Conservation (phyloP, 2,113 vertebrate species). For the Pterocles burchelli region DNA sequence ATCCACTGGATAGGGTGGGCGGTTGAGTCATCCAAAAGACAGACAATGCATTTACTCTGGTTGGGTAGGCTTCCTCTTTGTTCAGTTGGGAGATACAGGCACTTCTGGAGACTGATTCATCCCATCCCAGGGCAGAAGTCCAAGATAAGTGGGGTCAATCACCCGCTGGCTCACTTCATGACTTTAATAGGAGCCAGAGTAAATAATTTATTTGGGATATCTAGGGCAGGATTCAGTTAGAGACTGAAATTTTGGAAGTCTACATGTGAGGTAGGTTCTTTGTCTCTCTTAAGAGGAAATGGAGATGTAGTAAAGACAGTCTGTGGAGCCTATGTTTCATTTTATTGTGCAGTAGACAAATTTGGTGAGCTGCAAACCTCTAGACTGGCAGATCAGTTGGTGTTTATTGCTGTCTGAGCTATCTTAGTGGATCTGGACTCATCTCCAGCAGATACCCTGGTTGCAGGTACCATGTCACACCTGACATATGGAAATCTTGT, state of each 20-base stretch:
- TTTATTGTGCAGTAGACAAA: background rate
- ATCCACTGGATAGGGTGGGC: background rate
- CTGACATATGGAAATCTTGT: background rate
- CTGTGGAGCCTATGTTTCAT: background rate
- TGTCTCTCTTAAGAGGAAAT: background rate
- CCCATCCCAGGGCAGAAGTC: conserved; percentile 2
- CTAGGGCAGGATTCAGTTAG: background rate
- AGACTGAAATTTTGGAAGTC: conserved; percentile 32
- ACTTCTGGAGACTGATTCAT: conserved; percentile 7
- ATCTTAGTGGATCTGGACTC: background rate
- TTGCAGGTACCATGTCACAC: background rate
- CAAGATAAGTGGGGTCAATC: conserved; percentile 32
- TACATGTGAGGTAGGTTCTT: background rate
- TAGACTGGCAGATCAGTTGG: background rate
- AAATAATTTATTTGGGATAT: conserved; percentile 57
- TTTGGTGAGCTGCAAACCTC: background rate
- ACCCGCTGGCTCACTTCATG: conserved; percentile 5
- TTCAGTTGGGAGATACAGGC: background rate
- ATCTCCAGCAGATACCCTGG: background rate
- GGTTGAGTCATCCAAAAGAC: background rate
- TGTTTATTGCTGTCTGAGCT: background rate
- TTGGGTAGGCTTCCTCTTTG: background rate
- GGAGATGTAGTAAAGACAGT: background rate
- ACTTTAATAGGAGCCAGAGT: conserved; percentile 23
- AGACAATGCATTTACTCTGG: background rate